Evolutionary conservation across 2,113 vertebrate species (phyloP).

Genomic region (Circaetus cinerascens): DNA sequence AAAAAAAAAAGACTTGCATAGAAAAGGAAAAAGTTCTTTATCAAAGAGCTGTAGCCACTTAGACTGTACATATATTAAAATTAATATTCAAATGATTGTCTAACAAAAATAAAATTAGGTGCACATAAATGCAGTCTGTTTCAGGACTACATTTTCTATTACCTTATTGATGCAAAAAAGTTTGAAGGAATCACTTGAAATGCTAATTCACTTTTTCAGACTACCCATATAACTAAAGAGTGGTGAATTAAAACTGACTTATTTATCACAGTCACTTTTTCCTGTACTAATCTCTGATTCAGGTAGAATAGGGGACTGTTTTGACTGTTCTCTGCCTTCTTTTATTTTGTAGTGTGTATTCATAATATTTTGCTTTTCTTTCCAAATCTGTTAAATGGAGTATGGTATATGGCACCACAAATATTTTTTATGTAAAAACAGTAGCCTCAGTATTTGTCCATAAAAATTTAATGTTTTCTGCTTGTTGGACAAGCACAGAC

Average conservation of each 20-base stretch:
- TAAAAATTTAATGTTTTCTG: neutral
- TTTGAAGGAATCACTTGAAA: neutral
- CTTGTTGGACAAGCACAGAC: neutral
- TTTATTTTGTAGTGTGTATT: neutral
- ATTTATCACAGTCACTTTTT: neutral
- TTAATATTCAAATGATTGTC: neutral
- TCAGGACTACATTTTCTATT: neutral
- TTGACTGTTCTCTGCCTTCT: neutral
- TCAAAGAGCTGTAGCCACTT: neutral
- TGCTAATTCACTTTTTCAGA: neutral
- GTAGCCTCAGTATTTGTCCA: neutral
- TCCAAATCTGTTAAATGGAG: neutral
- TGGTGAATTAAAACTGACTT: neutral
- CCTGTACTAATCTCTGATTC: neutral
- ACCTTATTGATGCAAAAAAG: neutral
- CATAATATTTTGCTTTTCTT: neutral
- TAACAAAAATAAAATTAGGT: neutral
- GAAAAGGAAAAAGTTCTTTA: neutral
- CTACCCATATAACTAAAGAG: neutral
- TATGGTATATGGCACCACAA: neutral
- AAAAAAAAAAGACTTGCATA: neutral
- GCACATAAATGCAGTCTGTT: neutral
- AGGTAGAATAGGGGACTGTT: neutral
- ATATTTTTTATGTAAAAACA: neutral
- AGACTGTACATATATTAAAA: neutral